A percentile compares a stretch with the other conserved stretches of the same genome.
Conservation (phyloP, 2,797 vertebrate species). For the Anolis apletophallus region DNA sequence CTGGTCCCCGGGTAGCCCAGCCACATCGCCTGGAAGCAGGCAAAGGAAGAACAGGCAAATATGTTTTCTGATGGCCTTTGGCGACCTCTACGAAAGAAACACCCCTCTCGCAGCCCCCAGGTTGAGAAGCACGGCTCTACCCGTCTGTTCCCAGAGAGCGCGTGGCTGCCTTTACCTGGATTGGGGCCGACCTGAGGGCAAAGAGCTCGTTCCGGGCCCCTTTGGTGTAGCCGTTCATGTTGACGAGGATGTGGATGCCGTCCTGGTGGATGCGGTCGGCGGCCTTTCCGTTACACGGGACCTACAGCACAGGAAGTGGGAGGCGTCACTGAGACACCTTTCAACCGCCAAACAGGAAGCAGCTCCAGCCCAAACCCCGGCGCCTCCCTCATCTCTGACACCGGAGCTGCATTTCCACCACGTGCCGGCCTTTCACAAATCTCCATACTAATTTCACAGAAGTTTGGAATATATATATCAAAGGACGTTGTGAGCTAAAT, state of each 20-base stretch:
- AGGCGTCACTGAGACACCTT: neutral
- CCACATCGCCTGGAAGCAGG: constrained; percentile 91
- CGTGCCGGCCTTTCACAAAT: too few species aligned
- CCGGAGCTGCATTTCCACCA: too few species aligned
- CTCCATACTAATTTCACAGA: too few species aligned
- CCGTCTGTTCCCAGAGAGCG: neutral
- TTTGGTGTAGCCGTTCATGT: constrained; percentile 99
- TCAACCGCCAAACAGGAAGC: neutral
- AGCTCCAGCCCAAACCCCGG: neutral
- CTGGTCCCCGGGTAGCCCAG: constrained; percentile 98
- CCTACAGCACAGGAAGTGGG: constrained; percentile 75
- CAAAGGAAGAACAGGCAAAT: constrained; percentile 5
- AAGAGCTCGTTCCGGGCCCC: constrained; percentile 97
- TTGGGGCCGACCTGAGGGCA: constrained; percentile 92
- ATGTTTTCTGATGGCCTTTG: too few species aligned
- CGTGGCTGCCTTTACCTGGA: constrained; percentile 84
- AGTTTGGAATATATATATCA: too few species aligned
- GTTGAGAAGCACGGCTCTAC: neutral
- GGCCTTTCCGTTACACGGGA: constrained; percentile 98
- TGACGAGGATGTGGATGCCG: constrained; percentile 95
- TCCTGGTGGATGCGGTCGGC: constrained; percentile 99
- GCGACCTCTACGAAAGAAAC: too few species aligned
- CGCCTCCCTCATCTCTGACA: neutral
- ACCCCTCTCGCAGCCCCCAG: too few species aligned
- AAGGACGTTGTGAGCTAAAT: too few species aligned